Conservation (phyloP, 2,888 invertebrate species). For the Xylota segnis region DNA sequence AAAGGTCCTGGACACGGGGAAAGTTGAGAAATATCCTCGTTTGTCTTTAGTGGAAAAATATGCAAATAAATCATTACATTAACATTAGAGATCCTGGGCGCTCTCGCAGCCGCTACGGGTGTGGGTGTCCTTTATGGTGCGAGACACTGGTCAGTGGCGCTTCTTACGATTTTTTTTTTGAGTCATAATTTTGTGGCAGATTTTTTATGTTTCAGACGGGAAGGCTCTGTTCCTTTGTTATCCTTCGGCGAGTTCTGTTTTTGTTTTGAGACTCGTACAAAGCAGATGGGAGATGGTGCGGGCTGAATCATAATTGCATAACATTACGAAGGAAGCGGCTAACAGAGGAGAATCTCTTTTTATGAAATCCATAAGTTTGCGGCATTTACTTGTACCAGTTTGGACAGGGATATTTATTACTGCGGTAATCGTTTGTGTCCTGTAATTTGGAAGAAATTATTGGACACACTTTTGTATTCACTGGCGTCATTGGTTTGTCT, state of each 20-base stretch:
- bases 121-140: slow-evolving; percentile 65
- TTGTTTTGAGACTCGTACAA: slow-evolving; percentile 48
- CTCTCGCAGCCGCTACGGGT: neutral
- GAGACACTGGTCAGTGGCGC: slow-evolving; percentile 72
- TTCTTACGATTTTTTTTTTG: slow-evolving; percentile 44
- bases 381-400: slow-evolving; percentile 48
- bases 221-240: slow-evolving; percentile 34
- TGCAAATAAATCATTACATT: slow-evolving; percentile 78
- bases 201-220: slow-evolving; percentile 76
- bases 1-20: slow-evolving; percentile 17
- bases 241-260: slow-evolving; percentile 38
- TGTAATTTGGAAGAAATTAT: slow-evolving; percentile 56
- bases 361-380: slow-evolving; percentile 66
- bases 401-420: slow-evolving; percentile 67
- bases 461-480: slow-evolving; percentile 28
- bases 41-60: slow-evolving; percentile 76
- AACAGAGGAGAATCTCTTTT: slow-evolving; percentile 20
- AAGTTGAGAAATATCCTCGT: slow-evolving; percentile 36
- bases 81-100: slow-evolving; percentile 51
- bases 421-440: slow-evolving; percentile 75
- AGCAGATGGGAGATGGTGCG: neutral
- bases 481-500: slow-evolving; percentile 4
- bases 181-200: slow-evolving; percentile 78
- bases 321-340: slow-evolving; percentile 56
- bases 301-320: slow-evolving; percentile 71